Evolutionary conservation across 2,113 vertebrate species (phyloP), one percentile per base, ranked within the genome.

Genomic region (Pavo muticus): DNA sequence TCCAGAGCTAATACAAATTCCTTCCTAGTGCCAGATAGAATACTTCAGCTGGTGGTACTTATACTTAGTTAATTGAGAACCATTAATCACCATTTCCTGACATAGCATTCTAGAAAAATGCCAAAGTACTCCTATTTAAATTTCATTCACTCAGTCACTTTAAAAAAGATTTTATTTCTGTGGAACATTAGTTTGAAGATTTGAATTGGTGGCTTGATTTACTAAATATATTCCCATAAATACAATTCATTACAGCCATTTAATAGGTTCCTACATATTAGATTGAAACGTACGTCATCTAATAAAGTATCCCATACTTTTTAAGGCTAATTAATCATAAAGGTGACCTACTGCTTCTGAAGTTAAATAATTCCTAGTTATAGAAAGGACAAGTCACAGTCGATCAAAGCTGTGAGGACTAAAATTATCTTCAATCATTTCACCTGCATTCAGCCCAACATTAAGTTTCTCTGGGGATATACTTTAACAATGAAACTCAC

Each of bases 71-170:
- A 94, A 97, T 87, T 86, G 87, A 95, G 94, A 64, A 82, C 76
- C 90, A 96, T 87, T 95, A 94, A 96, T 94, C 93, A 83, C 84
- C 78, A 88, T 52, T 95, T 95, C 93, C 91, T 95, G 93, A 96
- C 84, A 91, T 23, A 94, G 68, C 91, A 95, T 82, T 95, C 93
- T 95, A 91, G 85, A 96, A 95, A 85, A 97, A 95, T 54, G 84
- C 90, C 54, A 14, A 82, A 97, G 64, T 84, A 90, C 44, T 94
- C 68, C 79, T 95, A 97, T 94, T 95, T 93, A 91, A 92, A 97
- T 95, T 88, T 92, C 25, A 82, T 59, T 97, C 83, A 94, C 69
- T 90, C 17, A 88, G 39, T 87, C 85, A 83, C 80, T 96, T 90
- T 37, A 61, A 86, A 84, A 84, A 84, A 75, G 14, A 72, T 60